Conservation (phyloP, 2,113 vertebrate species). For the Channa argus region DNA sequence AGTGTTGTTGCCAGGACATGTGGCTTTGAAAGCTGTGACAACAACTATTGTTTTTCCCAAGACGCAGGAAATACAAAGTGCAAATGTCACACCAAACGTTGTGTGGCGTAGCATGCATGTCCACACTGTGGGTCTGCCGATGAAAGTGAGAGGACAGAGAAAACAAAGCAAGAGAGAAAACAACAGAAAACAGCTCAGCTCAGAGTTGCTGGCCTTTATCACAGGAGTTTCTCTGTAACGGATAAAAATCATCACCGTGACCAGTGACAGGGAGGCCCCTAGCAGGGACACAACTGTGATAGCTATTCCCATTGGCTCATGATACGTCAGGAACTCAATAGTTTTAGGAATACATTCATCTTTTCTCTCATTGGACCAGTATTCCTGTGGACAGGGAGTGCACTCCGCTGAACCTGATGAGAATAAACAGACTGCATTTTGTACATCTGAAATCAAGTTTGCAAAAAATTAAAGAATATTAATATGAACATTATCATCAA, state of each 20-base stretch:
- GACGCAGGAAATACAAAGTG: conserved; percentile 77
- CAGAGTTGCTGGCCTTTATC: conserved; percentile 77
- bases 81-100: conserved; percentile 78
- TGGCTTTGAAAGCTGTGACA: conserved; percentile 76
- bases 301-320: conserved; percentile 77
- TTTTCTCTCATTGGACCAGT: conserved; percentile 79
- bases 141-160: conserved; percentile 74
- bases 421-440: neutral
- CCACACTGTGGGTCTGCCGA: conserved; percentile 76
- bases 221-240: conserved; percentile 71
- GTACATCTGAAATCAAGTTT: neutral
- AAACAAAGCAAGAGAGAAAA: conserved; percentile 77
- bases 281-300: conserved; percentile 70
- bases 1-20: conserved; percentile 61
- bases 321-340: conserved; percentile 78
- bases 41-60: conserved; percentile 79
- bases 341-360: conserved; percentile 77
- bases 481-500: no score
- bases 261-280: conserved; percentile 62
- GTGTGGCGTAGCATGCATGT: conserved; percentile 82
- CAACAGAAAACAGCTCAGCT: conserved; percentile 77
- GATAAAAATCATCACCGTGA: conserved; percentile 67
- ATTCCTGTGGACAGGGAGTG: conserved; percentile 72
- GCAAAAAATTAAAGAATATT: neutral
- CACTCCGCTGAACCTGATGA: conserved; percentile 80